phyloP scores from a whole-genome alignment of 2,888 invertebrate species.

The Aporophyla nigra region DNA sequence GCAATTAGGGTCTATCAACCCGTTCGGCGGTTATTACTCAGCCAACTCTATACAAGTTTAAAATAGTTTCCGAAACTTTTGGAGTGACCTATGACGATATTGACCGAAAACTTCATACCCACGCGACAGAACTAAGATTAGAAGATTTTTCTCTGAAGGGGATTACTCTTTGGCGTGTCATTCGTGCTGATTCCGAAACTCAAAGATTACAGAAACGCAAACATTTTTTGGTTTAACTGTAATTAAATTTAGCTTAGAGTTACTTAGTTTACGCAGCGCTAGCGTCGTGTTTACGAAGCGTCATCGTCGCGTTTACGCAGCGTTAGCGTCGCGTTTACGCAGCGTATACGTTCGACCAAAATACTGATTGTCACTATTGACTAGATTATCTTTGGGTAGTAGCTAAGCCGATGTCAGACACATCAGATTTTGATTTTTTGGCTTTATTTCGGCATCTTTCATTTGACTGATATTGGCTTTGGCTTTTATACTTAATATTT shows the following conservation, averaged over 20 bases:
- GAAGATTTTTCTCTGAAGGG: too few relatives aligned
- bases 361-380: conserved; percentile 1
- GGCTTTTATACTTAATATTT: background rate
- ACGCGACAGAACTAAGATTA: too few relatives aligned
- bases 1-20: too few relatives aligned
- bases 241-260: background rate
- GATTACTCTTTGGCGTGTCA: background rate
- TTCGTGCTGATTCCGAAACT: background rate
- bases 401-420: background rate
- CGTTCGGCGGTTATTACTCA: too few relatives aligned
- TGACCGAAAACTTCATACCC: too few relatives aligned
- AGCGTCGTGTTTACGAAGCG: too few relatives aligned
- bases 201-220: background rate
- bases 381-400: background rate
- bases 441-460: background rate
- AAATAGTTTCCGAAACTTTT: background rate
- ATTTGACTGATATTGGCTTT: background rate
- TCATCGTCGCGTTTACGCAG: too few relatives aligned
- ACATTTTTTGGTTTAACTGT: background rate
- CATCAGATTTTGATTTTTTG: background rate
- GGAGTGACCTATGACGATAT: background rate
- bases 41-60: background rate
- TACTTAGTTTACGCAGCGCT: too few relatives aligned
- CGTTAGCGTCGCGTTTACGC: too few relatives aligned
- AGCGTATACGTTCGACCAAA: background rate